Conservation (phyloP, 2,888 invertebrate species). For the Aplocera efformata region DNA sequence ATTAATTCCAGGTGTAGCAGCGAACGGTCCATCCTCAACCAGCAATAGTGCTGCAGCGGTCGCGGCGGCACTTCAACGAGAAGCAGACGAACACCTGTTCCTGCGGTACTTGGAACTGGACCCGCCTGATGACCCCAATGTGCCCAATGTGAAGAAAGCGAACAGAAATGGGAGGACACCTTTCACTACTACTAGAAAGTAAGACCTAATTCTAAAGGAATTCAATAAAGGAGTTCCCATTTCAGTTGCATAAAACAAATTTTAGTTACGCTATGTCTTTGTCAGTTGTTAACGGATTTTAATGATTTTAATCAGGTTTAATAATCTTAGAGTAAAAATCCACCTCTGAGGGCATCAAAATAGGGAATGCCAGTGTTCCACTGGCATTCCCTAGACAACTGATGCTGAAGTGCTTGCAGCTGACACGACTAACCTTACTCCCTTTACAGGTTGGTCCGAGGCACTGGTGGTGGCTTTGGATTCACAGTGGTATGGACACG, state of each 20-base stretch:
- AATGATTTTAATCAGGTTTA: too few relatives aligned
- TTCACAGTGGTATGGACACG: constrained; percentile 95
- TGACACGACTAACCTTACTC: too few relatives aligned
- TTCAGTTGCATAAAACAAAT: too few relatives aligned
- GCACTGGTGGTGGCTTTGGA: constrained; percentile 85
- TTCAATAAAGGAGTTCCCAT: too few relatives aligned
- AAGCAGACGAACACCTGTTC: constrained; percentile 87
- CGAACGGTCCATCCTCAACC: constrained; percentile 65
- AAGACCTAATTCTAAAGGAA: constrained; percentile 31
- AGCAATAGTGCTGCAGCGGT: constrained; percentile 72
- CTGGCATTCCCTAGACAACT: too few relatives aligned
- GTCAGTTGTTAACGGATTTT: too few relatives aligned
- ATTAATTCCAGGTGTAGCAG: constrained; percentile 56
- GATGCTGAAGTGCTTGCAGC: too few relatives aligned
- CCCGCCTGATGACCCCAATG: constrained; percentile 84
- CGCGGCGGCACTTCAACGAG: constrained; percentile 81
- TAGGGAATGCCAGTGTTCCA: too few relatives aligned
- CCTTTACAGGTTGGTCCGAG: constrained; percentile 71
- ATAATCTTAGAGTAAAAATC: too few relatives aligned
- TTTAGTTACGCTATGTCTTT: too few relatives aligned
- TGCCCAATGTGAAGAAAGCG: constrained; percentile 75
- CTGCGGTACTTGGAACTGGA: constrained; percentile 89
- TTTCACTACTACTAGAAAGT: constrained; percentile 88
- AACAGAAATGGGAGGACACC: constrained; percentile 87
- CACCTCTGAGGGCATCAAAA: too few relatives aligned